Evolutionary conservation across 2,888 invertebrate species (phyloP).

Genomic region (Epirrita christyi): DNA sequence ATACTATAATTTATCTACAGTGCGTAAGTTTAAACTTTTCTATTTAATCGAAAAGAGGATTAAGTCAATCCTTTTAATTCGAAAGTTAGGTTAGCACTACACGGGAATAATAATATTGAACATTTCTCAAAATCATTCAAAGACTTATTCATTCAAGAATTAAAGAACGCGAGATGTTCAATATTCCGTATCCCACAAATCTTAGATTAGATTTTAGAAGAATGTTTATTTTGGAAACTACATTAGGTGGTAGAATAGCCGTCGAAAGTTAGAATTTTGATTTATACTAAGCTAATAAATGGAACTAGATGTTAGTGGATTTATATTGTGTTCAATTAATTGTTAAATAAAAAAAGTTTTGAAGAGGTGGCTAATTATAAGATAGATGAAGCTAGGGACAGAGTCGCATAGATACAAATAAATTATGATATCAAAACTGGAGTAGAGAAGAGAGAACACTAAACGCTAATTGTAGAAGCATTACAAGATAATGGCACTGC

Average conservation of each 20-base stretch:
- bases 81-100: slow-evolving; percentile 77
- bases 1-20: slow-evolving; percentile 79
- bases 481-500: slow-evolving; percentile 80
- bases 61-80: slow-evolving; percentile 68
- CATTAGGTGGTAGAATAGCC: slow-evolving; percentile 71
- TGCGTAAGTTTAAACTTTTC: slow-evolving; percentile 78
- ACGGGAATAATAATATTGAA: slow-evolving; percentile 50
- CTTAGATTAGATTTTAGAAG: slow-evolving; percentile 81
- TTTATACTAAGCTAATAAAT: slow-evolving; percentile 75
- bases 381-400: slow-evolving; percentile 41
- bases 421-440: slow-evolving; percentile 50
- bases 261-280: slow-evolving; percentile 71
- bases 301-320: slow-evolving; percentile 60
- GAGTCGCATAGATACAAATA: slow-evolving; percentile 46
- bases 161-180: slow-evolving; percentile 18
- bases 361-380: slow-evolving; percentile 38
- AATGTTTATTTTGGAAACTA: slow-evolving; percentile 77
- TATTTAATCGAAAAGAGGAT: slow-evolving; percentile 74
- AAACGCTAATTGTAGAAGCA: slow-evolving; percentile 71
- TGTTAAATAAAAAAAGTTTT: background rate
- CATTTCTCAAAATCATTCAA: slow-evolving; percentile 15
- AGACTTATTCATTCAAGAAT: background rate
- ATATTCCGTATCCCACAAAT: slow-evolving; percentile 56
- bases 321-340: slow-evolving; percentile 26
- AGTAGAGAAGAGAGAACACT: slow-evolving; percentile 67